phyloP scores from a whole-genome alignment of 1,140 invertebrate species.

The Mycetomoellerius zeteki region DNA sequence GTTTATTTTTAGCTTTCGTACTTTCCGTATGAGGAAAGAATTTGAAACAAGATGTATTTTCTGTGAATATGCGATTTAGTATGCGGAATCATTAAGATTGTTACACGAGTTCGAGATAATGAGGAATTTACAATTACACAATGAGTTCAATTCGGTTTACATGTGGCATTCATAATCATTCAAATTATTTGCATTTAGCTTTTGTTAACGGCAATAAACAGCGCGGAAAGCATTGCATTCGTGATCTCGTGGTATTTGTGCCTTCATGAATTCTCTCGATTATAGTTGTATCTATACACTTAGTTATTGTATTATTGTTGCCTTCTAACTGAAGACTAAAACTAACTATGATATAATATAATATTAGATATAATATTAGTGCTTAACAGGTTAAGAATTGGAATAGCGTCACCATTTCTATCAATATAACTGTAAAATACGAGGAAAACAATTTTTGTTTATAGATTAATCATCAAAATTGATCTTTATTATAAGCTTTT shows the following conservation, averaged over 20 bases:
- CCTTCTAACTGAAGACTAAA: neutral
- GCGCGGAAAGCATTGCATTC: constrained; percentile 30
- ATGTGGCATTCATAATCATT: constrained; percentile 49
- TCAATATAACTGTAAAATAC: neutral
- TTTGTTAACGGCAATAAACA: constrained; percentile 40
- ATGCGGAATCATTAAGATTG: neutral
- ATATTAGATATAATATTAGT: neutral
- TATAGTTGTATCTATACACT: constrained; percentile 3
- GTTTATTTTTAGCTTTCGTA: neutral
- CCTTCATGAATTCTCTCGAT: constrained; percentile 2
- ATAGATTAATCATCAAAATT: neutral
- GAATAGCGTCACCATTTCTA: neutral
- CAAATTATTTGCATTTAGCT: constrained; percentile 48
- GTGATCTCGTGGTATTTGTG: constrained; percentile 4
- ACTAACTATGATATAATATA: neutral
- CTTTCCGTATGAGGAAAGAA: neutral
- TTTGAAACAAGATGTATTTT: neutral
- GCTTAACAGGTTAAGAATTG: neutral
- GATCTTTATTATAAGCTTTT: neutral
- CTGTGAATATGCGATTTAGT: neutral
- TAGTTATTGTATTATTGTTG: neutral
- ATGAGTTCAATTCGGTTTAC: constrained; percentile 25
- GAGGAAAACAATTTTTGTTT: neutral
- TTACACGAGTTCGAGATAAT: constrained; percentile 24
- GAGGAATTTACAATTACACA: constrained; percentile 30